Evolutionary conservation across 2,888 invertebrate genomes (phyloP), one percentile per base, ranked within the genome.

Genomic region (Euclidia mi): DNA sequence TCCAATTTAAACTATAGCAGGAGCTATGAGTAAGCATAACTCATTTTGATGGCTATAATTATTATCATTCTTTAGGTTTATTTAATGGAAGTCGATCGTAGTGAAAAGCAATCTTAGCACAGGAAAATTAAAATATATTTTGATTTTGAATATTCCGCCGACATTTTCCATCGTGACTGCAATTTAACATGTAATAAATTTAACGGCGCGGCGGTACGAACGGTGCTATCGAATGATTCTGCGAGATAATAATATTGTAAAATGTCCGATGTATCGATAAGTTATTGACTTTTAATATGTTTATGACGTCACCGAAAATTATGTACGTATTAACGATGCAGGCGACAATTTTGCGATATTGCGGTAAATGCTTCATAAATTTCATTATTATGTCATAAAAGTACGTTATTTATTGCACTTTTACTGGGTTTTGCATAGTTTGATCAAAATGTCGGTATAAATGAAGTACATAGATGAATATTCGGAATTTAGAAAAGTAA

Each of bases 101-200:
- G 20, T 25, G 6, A 25, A 28, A 46, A 32, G 12, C 10, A 37
- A 10, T 3, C 17, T 4, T 11, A 6, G 37, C 41, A 56, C 48
- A 25, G 1, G n/a, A 11, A 25, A 32, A 34, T 43, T 52, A 53
- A 61, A 61, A 65, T 69, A 65, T 73, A 14, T 14, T 34, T 14
- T 4, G 11, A 31, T 31, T 31, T 51, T 14, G 56, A 44, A 60
- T 55, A 61, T 46, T 60, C 56, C 48, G 38, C 29, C 14, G 43
- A 56, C 52, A 58, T 42, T 41, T 73, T 50, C 18, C 35, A 29
- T 32, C 29, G 29, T n/a, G 45, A 60, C 65, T 41, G 53, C 34
- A 73, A 65, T 71, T 62, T 69, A 70, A 53, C 25, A 41, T 44
- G 50, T 51, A 73, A 70, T 73, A 71, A 73, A 71, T 71, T 65